Evolutionary conservation across 2,113 vertebrate genomes (phyloP), one percentile per base, ranked within the genome.

Genomic region (Tupaia chinensis): DNA sequence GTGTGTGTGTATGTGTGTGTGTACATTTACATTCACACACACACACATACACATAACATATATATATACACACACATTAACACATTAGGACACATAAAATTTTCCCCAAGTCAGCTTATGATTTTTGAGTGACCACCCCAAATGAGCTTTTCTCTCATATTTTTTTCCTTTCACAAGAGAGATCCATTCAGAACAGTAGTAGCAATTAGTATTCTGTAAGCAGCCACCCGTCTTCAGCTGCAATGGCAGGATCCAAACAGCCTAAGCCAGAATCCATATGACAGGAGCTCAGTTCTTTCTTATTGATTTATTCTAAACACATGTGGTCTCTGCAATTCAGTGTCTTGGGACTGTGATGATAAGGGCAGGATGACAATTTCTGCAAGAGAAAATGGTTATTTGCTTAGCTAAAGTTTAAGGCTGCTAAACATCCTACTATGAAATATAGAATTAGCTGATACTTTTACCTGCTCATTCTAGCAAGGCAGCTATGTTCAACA

Each of bases 261-360:
- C 95, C 81, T 5, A 85, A 96, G 90, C 93, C 96, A 97, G 96
- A 92, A 74, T 91, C 87, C 92, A 88, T 96, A 98, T 69, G 96
- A 96, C 93, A 96, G 80, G 80, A 94, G 63, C 89, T 95, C 72
- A n/a, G 87, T 94, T 93, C 93, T 96, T 93, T 95, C 44, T 95
- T 91, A 93, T 96, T 96, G 97, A 96, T 94, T 97, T 97, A 96
- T 97, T 96, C 95, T 95, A 95, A 96, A 95, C 72, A 86, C 96
- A 96, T 70, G 93, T 95, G 95, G 93, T 92, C 87, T 97, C 73
- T 96, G 84, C 56, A 82, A 87, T 81, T 92, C 32, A 32, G 44
- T 68, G 81, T 84, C 78, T 91, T 78, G 89, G 63, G 80, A 87
- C 82, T 70, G 69, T 85, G 80, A 91, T 94, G 74, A 80, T n/a